phyloP scores from a whole-genome alignment of 2,888 invertebrate species.

The Troilus luridus region DNA sequence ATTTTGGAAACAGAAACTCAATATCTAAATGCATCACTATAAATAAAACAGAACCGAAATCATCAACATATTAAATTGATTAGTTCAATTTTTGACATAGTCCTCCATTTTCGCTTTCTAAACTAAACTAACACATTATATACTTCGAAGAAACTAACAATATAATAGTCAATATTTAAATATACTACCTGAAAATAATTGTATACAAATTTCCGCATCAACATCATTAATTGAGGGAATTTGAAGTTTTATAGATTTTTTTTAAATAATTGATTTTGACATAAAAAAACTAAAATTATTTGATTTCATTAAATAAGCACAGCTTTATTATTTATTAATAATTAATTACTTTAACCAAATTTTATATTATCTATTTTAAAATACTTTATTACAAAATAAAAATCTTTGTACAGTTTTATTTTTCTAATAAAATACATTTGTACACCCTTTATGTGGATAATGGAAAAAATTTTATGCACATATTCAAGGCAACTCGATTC shows the following conservation, averaged over 20 bases:
- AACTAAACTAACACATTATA: background rate
- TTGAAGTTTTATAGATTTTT: background rate
- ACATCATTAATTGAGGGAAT: background rate
- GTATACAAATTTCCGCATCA: background rate
- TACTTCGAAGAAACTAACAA: background rate
- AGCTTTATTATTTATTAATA: background rate
- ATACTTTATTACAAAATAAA: conserved; percentile 23
- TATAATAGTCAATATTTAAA: background rate
- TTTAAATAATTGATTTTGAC: too few species aligned
- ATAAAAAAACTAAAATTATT: background rate
- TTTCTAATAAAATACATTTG: conserved; percentile 42
- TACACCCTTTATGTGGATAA: conserved; percentile 22
- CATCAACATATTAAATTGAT: background rate
- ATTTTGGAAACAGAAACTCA: too few species aligned
- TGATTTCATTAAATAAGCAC: background rate
- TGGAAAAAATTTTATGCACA: conserved; percentile 18
- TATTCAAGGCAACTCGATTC: conserved; percentile 25
- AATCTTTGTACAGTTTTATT: conserved; percentile 46
- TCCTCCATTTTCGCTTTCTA: background rate
- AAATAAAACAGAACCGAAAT: too few species aligned
- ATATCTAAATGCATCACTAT: too few species aligned
- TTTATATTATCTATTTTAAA: background rate
- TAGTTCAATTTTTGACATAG: background rate
- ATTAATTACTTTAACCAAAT: background rate
- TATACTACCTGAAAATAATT: background rate